A percentile compares a stretch with the other conserved stretches of the same genome.
Conservation (phyloP, 2,888 invertebrate genomes). For the Sminthurinus aureus region DNA sequence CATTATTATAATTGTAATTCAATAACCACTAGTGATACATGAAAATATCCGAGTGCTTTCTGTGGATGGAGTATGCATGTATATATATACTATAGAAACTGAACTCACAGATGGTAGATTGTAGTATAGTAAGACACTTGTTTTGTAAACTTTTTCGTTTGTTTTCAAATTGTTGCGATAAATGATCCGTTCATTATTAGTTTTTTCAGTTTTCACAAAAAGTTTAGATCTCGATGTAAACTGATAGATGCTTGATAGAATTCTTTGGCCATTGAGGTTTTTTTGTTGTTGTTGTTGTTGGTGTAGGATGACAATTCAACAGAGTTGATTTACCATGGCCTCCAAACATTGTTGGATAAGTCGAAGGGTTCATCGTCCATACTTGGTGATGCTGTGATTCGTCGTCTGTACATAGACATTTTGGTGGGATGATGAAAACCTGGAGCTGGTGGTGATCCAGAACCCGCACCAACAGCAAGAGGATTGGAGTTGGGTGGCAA, state of each 20-base stretch:
- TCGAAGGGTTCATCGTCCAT: constrained; percentile 57
- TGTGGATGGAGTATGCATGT: not conserved
- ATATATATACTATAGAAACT: not conserved
- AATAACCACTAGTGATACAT: not conserved
- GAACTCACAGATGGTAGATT: not conserved
- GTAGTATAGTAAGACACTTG: not conserved
- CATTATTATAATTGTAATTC: not conserved
- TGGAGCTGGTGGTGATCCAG: constrained; percentile 18
- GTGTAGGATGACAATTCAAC: not conserved
- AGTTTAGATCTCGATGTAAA: not conserved
- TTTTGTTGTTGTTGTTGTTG: not conserved
- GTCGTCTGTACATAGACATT: constrained; percentile 38
- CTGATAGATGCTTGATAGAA: not conserved
- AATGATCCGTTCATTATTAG: not conserved
- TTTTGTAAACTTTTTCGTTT: not conserved
- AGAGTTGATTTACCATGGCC: constrained; percentile 55
- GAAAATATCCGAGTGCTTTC: not conserved
- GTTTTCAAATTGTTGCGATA: not conserved
- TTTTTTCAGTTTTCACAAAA: not conserved
- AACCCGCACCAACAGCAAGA: not conserved
- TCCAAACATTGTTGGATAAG: constrained; percentile 57
- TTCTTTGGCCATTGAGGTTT: constrained; percentile 1
- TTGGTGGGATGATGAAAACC: constrained; percentile 48
- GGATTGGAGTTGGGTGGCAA: constrained; percentile 10
- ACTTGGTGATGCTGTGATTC: not conserved